These are phyloP conservation scores for Chroicocephalus ridibundus DNA, from an alignment of 2,113 vertebrate species.

Conservation along the genomic window DNA sequence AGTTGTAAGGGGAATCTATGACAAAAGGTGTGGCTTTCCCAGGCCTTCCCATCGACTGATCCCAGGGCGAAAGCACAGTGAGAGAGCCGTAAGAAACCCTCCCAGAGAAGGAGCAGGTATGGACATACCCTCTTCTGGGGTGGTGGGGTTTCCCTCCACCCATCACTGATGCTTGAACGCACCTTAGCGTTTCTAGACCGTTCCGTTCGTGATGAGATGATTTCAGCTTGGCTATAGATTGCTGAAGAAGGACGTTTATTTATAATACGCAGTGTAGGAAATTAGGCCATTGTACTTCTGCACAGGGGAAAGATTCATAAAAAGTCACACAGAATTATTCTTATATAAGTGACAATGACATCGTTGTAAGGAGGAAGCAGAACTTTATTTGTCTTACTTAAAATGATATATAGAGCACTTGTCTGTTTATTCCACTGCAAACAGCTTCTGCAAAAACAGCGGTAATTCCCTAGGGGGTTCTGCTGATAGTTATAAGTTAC, in stretches of 20 bases:
- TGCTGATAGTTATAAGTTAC: constrained; percentile 85
- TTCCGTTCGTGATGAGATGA: not conserved
- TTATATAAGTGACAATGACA: constrained; percentile 87
- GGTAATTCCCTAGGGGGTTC: constrained; percentile 70
- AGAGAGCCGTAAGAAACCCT: not conserved
- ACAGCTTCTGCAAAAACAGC: constrained; percentile 84
- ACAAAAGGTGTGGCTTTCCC: not conserved
- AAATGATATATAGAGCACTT: constrained; percentile 87
- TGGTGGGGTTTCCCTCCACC: not conserved
- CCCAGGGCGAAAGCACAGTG: not conserved
- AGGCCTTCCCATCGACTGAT: not conserved
- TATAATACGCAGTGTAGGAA: constrained; percentile 77
- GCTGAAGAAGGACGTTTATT: constrained; percentile 78
- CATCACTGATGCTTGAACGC: not conserved
- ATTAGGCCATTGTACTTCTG: constrained; percentile 84
- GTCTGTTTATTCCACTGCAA: constrained; percentile 86
- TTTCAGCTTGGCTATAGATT: constrained; percentile 57
- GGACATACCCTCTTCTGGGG: not conserved
- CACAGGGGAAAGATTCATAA: constrained; percentile 86
- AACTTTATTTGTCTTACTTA: constrained; percentile 89
- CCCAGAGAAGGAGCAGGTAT: not conserved
- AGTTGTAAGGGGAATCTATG: not conserved
- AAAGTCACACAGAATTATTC: constrained; percentile 85
- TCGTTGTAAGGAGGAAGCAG: constrained; percentile 84
- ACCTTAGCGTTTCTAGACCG: not conserved